A percentile compares a stretch with the other conserved stretches of the same genome.
phyloP scores from a whole-genome alignment of 2,888 invertebrate species.

The Pachymerium ferrugineum region DNA sequence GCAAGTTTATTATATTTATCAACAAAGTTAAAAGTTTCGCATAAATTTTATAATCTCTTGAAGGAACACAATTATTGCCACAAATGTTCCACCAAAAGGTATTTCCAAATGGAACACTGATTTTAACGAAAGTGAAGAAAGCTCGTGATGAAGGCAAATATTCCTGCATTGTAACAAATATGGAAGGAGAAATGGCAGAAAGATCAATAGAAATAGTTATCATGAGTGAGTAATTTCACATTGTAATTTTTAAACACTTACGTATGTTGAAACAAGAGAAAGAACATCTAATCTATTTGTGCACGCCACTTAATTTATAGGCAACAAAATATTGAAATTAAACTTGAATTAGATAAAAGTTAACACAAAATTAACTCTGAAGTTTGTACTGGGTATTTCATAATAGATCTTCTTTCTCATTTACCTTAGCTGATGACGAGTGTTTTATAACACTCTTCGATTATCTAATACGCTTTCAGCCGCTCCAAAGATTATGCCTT shows the following conservation, averaged over 20 bases:
- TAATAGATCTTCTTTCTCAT: no score
- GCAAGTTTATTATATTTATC: neutral
- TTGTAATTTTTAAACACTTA: no score
- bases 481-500: constrained; percentile 23
- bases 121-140: constrained; percentile 45
- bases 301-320: no score
- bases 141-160: constrained; percentile 46
- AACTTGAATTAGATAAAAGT: no score
- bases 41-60: neutral
- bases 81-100: constrained; percentile 15
- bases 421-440: no score
- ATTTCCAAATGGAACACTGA: constrained; percentile 44
- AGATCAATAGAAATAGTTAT: constrained; percentile 44
- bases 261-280: no score
- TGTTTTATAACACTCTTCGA: no score
- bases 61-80: neutral
- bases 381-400: no score
- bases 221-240: constrained; percentile 47
- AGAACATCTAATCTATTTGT: no score
- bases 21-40: neutral
- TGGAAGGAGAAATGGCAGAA: constrained; percentile 40
- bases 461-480: no score
- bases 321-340: no score
- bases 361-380: no score
- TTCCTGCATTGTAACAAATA: constrained; percentile 45